Evolutionary conservation across 2,888 invertebrate genomes (phyloP).

Genomic region (Siphonodentalium dalli): DNA sequence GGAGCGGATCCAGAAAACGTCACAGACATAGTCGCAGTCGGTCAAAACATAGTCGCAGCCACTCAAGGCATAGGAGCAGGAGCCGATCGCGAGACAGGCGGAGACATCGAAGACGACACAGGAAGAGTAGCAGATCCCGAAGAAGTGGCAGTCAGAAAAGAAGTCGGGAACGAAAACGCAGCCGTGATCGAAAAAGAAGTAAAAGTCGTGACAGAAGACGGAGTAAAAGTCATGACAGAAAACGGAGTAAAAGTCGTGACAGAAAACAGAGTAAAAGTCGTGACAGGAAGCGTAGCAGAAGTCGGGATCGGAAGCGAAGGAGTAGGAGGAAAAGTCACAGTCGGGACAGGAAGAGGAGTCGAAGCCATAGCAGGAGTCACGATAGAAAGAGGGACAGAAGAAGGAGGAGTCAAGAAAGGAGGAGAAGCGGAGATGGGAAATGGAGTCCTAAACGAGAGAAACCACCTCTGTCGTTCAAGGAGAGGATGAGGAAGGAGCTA

Average conservation of each 20-base stretch:
- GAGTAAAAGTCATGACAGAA: background rate
- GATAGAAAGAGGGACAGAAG: conserved; percentile 10
- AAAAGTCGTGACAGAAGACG: conserved; percentile 3
- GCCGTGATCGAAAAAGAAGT: conserved; percentile 14
- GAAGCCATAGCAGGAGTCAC: conserved; percentile 7
- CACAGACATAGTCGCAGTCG: conserved; percentile 28
- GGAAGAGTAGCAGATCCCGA: background rate
- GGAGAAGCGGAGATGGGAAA: conserved; percentile 30
- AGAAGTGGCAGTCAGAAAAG: background rate
- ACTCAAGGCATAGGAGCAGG: conserved; percentile 19
- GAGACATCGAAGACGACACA: no score
- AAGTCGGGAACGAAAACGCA: background rate
- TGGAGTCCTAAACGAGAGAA: conserved; percentile 36
- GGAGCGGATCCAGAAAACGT: conserved; percentile 21
- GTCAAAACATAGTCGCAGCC: conserved; percentile 25
- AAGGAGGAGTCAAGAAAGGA: conserved; percentile 22
- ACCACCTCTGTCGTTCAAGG: conserved; percentile 57
- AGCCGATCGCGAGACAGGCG: conserved; percentile 7
- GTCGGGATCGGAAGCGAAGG: conserved; percentile 21
- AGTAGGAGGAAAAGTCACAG: conserved; percentile 2
- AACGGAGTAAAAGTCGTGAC: conserved; percentile 8
- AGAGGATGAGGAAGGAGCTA: conserved; percentile 57
- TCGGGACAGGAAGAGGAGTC: conserved; percentile 1
- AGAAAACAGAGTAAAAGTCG: conserved; percentile 3
- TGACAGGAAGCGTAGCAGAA: conserved; percentile 26